Evolutionary conservation across 2,888 invertebrate genomes (phyloP).

Genomic region (Aromia moschata): DNA sequence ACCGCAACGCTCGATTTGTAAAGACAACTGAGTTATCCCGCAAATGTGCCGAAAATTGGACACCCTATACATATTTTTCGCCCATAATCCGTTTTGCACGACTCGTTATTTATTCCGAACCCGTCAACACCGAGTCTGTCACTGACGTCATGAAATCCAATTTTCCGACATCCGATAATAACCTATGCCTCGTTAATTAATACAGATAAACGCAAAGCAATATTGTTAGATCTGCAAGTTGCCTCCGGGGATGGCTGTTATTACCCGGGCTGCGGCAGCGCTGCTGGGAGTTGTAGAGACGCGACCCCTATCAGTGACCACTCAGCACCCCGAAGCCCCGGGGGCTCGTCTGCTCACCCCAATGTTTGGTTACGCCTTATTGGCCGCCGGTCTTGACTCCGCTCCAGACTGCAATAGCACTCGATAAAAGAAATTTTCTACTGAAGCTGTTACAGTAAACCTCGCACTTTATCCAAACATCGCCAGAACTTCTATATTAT

Average conservation of each 20-base stretch:
- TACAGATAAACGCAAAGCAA: constrained; percentile 41
- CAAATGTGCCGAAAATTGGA: no score
- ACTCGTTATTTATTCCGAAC: no score
- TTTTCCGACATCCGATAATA: no score
- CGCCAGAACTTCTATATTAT: not conserved
- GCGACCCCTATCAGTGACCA: constrained; percentile 56
- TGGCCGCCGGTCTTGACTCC: constrained; percentile 52
- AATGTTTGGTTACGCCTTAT: constrained; percentile 63
- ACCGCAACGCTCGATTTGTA: no score
- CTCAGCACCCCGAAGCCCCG: constrained; percentile 58
- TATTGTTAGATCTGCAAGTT: constrained; percentile 41
- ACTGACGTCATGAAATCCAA: no score
- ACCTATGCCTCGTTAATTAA: constrained; percentile 35
- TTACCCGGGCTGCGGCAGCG: constrained; percentile 38
- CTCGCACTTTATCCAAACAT: constrained; percentile 11
- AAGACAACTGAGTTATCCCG: no score
- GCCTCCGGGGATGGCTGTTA: constrained; percentile 46
- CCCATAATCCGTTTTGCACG: no score
- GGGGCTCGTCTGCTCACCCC: constrained; percentile 58
- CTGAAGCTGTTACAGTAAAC: constrained; percentile 13
- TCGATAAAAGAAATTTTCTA: constrained; percentile 37
- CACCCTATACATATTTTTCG: no score
- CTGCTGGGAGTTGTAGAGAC: constrained; percentile 43
- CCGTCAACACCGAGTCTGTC: no score
- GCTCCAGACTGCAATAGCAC: constrained; percentile 39